Conservation (phyloP, 2,888 invertebrate genomes). For the Metopia argyrocephala region DNA sequence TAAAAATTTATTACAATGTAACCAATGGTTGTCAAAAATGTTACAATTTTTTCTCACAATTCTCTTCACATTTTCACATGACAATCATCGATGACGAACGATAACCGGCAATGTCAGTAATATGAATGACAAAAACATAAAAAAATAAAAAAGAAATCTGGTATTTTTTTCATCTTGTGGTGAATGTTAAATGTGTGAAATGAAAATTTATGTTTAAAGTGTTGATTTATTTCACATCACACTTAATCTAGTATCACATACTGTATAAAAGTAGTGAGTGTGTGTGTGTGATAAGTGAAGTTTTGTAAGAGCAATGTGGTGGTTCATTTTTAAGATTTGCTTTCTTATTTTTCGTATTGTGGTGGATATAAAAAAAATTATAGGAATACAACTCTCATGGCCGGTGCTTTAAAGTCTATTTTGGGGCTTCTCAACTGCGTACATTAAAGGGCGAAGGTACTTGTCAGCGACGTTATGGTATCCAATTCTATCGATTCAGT, state of each 20-base stretch:
- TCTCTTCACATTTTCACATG: constrained; percentile 27
- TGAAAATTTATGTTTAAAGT: background rate
- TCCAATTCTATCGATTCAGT: too few relatives aligned
- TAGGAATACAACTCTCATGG: too few relatives aligned
- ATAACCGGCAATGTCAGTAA: background rate
- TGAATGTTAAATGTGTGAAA: background rate
- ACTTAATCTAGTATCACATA: background rate
- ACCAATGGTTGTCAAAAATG: constrained; percentile 34
- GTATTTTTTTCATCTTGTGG: background rate
- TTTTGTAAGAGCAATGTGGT: too few relatives aligned
- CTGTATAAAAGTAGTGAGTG: too few relatives aligned
- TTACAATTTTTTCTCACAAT: constrained; percentile 16
- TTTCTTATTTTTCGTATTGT: too few relatives aligned
- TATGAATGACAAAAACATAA: constrained; percentile 28
- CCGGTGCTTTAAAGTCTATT: too few relatives aligned
- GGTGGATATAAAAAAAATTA: too few relatives aligned
- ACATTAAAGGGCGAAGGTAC: too few relatives aligned
- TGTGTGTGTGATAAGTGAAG: background rate
- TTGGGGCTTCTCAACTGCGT: too few relatives aligned
- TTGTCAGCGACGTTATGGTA: too few relatives aligned
- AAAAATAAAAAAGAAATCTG: constrained; percentile 15
- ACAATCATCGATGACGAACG: constrained; percentile 10
- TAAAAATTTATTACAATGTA: constrained; percentile 38
- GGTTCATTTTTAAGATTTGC: too few relatives aligned
- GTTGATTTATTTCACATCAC: background rate